Evolutionary conservation across 1,140 invertebrate genomes (phyloP), one percentile per base, ranked within the genome.

Genomic region (Leptopilina clavipes): DNA sequence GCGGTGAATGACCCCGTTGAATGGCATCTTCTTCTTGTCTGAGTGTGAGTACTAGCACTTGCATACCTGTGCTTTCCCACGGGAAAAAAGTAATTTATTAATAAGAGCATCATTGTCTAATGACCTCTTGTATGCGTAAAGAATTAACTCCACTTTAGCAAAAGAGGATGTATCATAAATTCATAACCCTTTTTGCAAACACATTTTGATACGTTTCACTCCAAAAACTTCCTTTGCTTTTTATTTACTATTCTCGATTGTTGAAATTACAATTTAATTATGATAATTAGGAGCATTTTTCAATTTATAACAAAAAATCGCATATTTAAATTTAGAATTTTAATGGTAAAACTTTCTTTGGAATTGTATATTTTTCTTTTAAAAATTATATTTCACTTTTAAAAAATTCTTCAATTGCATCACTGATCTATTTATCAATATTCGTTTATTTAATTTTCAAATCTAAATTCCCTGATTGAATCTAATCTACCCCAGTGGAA

Each of bases 1-100:
- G 77, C 84, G 84, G 84, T 85, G 82, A 85, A 81, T 85, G 80
- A 85, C 82, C 81, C 76, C 81, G 74, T 81, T 80, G 78, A 85
- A 81, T 81, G 73, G 78, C 77, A 79, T 76, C 76, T 76, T 78
- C 73, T 65, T 77, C 76, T 77, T 78, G 54, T 65, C 22, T 65
- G 5, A 65, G 59, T 65, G 59, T 65, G n/a, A 65, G 59, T 31
- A 59, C n/a, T 19, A 56, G 73, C 76, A 52, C 31, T 52, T 76
- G 25, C 59, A 65, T 65, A 65, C 59, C 59, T 65, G 59, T 59
- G 44, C 18, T 81, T 86, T 86, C 86, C 81, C 86, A 86, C 85
- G 86, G 72, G 79, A 83, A 85, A 31, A 40, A 86, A 85, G 76
- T 82, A 86, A 85, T 86, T 85, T 65, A 65, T 65, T 65, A 65